phyloP scores from a whole-genome alignment of 35 echinoderm and acorn worm genomes.

The Holothuria glaberrima region DNA sequence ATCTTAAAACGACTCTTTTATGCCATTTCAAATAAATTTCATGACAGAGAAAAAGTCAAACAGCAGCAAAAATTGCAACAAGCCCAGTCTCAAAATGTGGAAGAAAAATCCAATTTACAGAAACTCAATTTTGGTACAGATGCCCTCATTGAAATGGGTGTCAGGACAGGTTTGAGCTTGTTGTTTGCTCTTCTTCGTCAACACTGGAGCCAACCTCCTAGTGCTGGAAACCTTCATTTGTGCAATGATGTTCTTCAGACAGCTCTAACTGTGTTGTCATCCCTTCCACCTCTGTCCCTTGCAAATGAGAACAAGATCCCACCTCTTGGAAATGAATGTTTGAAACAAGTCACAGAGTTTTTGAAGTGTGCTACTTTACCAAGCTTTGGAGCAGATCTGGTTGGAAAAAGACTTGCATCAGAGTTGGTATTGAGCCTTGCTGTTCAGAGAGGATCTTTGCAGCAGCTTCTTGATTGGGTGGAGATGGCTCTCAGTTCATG shows the following conservation, averaged over 20 bases:
- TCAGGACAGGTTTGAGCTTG: conserved; percentile 91
- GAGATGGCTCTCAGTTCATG: conserved; percentile 95
- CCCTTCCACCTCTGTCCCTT: conserved; percentile 92
- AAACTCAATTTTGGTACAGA: conserved; percentile 92
- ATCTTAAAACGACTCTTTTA: conserved; percentile 86
- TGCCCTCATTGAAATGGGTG: conserved; percentile 98
- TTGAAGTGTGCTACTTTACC: conserved; percentile 93
- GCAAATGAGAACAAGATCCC: conserved; percentile 99
- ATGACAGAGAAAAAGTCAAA: conserved; percentile 96
- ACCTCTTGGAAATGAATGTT: conserved; percentile 84
- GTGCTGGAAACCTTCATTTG: conserved; percentile 55
- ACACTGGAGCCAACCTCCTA: conserved; percentile 75
- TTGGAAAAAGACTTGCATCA: conserved; percentile 84
- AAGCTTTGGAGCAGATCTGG: conserved; percentile 82
- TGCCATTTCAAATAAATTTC: conserved; percentile 95
- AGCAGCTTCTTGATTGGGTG: conserved; percentile 95
- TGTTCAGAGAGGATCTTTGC: conserved; percentile 91
- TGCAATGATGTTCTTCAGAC: conserved; percentile 99
- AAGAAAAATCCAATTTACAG: conserved; percentile 77
- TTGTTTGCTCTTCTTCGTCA: conserved; percentile 94
- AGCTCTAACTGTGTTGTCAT: conserved; percentile 76
- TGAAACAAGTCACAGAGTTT: conserved; percentile 91
- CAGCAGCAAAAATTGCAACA: conserved; percentile 90
- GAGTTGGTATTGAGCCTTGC: conserved; percentile 93
- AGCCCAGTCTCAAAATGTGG: conserved; percentile 70